A percentile compares a stretch with the other conserved stretches of the same genome.
phyloP scores from a whole-genome alignment of 2,797 vertebrate genomes.

The Trachops cirrhosus region DNA sequence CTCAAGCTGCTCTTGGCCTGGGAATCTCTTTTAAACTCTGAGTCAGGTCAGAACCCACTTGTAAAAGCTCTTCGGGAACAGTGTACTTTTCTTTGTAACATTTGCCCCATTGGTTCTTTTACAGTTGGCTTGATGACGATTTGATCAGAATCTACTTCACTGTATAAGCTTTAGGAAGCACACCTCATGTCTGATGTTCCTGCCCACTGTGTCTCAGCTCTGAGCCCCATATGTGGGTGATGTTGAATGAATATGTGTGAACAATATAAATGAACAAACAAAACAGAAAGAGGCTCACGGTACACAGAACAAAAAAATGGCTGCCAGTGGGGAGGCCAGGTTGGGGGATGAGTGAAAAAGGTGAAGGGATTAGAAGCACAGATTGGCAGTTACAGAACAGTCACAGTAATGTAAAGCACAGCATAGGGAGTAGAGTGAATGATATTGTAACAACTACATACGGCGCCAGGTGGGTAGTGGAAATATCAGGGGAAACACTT shows the following conservation, averaged over 20 bases:
- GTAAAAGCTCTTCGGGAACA: not conserved
- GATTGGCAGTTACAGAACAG: not conserved
- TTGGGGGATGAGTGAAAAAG: not conserved
- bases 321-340: too few species aligned
- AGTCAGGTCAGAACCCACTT: not conserved
- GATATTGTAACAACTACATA: not conserved
- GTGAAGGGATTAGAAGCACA: not conserved
- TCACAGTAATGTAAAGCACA: not conserved
- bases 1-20: not conserved
- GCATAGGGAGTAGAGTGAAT: not conserved
- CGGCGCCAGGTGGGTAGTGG: not conserved
- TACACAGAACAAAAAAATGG: not conserved
- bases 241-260: too few species aligned
- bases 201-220: rapidly evolving
- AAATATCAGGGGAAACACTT: not conserved
- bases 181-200: too few species aligned
- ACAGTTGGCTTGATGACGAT: not conserved
- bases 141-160: not conserved
- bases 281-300: not conserved
- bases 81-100: rapidly evolving
- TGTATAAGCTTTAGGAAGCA: not conserved
- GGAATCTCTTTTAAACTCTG: not conserved
- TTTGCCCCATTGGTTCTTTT: not conserved
- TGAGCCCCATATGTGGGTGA: rapidly evolving
- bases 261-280: not conserved